Evolutionary conservation across 2,113 vertebrate species (phyloP), one percentile per base, ranked within the genome.

Genomic region (Peucedramus taeniatus): DNA sequence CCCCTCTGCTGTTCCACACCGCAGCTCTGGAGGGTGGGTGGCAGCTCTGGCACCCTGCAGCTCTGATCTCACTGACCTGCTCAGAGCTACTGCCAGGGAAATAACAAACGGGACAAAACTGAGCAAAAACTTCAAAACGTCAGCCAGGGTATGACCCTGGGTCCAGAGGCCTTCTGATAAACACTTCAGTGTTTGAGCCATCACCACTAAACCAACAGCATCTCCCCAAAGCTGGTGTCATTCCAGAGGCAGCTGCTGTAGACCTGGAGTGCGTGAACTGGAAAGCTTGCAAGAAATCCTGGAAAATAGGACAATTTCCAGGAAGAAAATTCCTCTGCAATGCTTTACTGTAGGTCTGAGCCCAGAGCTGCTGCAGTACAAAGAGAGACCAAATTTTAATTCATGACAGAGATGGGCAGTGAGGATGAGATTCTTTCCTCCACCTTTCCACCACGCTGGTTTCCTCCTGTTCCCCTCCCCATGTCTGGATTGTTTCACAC

Each of bases 311-410:
- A 76, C 8, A 18, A 83, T 94, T 89, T 94, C 74, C 75, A 90
- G 87, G 81, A 85, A 95, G 92, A 72, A 77, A 87, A 87, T 56
- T 83, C 33, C 59, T 96, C 78, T 59, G 39, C 59, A 70, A 47
- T 27, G 54, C 45, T 88, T 88, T 88, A 45, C 21, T 22, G 35
- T 65, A 76, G 72, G 87, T 87, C 75, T 86, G 80, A 95, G 72
- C 47, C 39, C 44, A 30, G 42, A 87, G 54, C 18, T 83, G 84
- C 82, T 66, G 45, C 39, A 69, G 74, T 11, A n/a, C 40, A 69
- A 87, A 75, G 51, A 42, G 31, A 77, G 19, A 63, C 59, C 16
- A 88, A 59, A 78, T 79, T 87, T 57, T 40, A 84, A 69, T 64
- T 79, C 5, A 9, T 35, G 66, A 35, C 27, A 77, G 84, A 72